Conservation (phyloP, 1,140 invertebrate species). For the Apis florea region DNA sequence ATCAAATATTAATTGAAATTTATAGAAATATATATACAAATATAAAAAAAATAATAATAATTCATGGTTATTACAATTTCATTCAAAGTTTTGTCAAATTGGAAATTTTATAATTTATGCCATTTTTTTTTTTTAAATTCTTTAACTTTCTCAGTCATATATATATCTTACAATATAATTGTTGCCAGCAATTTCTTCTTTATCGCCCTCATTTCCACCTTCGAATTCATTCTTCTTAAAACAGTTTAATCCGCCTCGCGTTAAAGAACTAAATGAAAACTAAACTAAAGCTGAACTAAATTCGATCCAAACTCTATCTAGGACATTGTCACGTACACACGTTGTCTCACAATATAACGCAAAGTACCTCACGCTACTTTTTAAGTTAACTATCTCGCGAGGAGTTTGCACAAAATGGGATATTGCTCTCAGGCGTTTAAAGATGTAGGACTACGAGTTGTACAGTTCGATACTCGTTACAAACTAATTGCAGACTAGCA, state of each 20-base stretch:
- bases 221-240: not conserved
- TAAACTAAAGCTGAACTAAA: too few relatives aligned
- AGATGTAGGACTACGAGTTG: slow-evolving; percentile 46
- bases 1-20: too few relatives aligned
- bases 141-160: too few relatives aligned
- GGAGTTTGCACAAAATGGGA: slow-evolving; percentile 23
- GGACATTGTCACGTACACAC: slow-evolving; percentile 32
- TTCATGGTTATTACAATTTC: too few relatives aligned
- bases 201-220: not conserved
- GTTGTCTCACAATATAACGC: not conserved
- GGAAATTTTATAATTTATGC: too few relatives aligned
- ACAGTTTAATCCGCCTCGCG: not conserved
- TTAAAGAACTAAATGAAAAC: not conserved
- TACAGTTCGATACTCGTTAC: slow-evolving; percentile 48
- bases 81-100: too few relatives aligned
- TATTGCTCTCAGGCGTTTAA: slow-evolving; percentile 44
- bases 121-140: too few relatives aligned
- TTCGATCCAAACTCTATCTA: not conserved
- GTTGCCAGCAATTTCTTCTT: not conserved
- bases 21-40: too few relatives aligned
- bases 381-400: slow-evolving; percentile 34
- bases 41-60: too few relatives aligned
- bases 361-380: slow-evolving; percentile 1
- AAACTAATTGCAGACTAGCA: slow-evolving; percentile 61
- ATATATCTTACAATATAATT: not conserved